Evolutionary conservation across 1,140 invertebrate species (phyloP), one percentile per base, ranked within the genome.

Genomic region (Lithobius niger): DNA sequence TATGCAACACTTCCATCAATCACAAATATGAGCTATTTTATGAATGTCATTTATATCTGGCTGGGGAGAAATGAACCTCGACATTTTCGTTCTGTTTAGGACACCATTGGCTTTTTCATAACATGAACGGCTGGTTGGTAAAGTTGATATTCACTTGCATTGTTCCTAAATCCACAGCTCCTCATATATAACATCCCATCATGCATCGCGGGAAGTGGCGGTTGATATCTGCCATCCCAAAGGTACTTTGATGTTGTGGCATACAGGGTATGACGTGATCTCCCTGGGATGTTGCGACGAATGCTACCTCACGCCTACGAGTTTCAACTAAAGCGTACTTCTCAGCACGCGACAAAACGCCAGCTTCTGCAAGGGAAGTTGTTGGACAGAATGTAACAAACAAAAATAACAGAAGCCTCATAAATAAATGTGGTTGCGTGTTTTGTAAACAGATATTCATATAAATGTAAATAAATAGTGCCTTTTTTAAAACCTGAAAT

Each of bases 101-200:
- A 10, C 6, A 36, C n/a, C n/a, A 6, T 10, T 6, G 6, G 31
- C 6, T n/a, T 10, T 36, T 10, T 10, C 6, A 36, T 10, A 36
- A 36, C n/a, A 36, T n/a, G 6, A 19, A 6, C 6, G 13, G 22
- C 15, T 18, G 15, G 44, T 47, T 6, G 44, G 15, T 10, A 10
- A 47, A 19, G 22, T 47, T 15, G 19, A 47, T 15, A 10, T 15
- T 15, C 6, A 47, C 44, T 47, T 47, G 44, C 44, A 47, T 47
- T 47, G 22, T 47, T 47, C 44, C 22, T 18, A 18, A 10, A 6
- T 15, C 22, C 19, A 36, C n/a, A n/a, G 6, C 10, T 6, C 22
- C 19, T 47, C 22, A 47, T 18, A 47, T 47, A 47, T 47, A 47
- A 47, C 44, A 47, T 47, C 44, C 44, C 44, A 47, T 47, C 44